Evolutionary conservation across 2,888 invertebrate species (phyloP), one percentile per base, ranked within the genome.

Genomic region (Panopea generosa): DNA sequence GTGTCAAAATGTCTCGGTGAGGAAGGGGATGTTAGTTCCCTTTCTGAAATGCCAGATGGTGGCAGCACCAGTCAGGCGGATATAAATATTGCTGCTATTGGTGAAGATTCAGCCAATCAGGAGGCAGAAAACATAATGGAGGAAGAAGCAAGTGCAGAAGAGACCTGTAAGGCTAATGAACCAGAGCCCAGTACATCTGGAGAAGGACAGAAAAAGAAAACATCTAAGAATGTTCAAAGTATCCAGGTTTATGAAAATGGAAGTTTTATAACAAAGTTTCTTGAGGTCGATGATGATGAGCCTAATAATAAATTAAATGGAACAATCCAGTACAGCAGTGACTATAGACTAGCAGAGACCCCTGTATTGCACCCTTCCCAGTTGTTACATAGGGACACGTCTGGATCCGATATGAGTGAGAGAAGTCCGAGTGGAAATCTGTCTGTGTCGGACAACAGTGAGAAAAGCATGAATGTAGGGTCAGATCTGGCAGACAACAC

Each of bases 1-100:
- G 94, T 96, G 53, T 96, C 96, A 0, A 95, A 95, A 90, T 96
- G 96, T 90, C 77, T 81, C 14, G 67, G 75, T 26, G 77, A 82
- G 7, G 68, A 72, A 29, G 63, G 78, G 18, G 55, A 38, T 4
- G 60, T 38, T 27, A 56, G 16, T 18, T 43, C 62, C 11, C 6
- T 29, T 9, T 33, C 56, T 27, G 22, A 26, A 4, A 9, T 18
- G 20, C 43, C 18, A 6, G 52, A 53, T 53, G 67, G 50, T 20
- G 61, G 50, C 47, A 62, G 45, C 53, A 61, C 66, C 26, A 26
- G 22, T 29, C 27, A 50, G 29, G 60, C 72, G 29, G 57, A 67
- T 62, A 62, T 53, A 52, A 68, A 38, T 50, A 33, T 43, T 33
- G 53, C 69, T 59, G 22, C 63, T 53, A 72, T 76, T 76, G 72